Evolutionary conservation across 23 tunicate genomes (phyloP).

Genomic region (Phallusia fumigata): DNA sequence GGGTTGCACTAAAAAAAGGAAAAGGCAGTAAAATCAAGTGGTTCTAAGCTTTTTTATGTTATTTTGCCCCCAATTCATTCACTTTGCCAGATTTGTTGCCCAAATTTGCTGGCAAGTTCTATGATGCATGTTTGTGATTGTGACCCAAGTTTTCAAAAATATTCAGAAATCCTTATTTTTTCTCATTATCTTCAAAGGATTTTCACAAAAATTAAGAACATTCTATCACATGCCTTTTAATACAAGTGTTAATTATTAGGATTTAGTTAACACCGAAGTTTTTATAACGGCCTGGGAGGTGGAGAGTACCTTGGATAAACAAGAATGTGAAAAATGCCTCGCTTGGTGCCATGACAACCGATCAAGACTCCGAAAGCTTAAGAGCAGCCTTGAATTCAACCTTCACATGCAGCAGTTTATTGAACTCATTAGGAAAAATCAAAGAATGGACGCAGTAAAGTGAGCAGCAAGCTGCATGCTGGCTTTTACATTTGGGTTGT

Average conservation of each 20-base stretch:
- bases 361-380: slow-evolving; percentile 78
- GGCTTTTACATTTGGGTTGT: not conserved
- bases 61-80: no score
- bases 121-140: no score
- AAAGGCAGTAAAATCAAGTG: no score
- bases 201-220: no score
- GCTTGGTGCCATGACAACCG: slow-evolving; percentile 94
- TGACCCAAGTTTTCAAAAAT: no score
- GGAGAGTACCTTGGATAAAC: slow-evolving; percentile 60
- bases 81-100: no score
- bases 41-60: no score
- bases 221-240: no score
- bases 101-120: no score
- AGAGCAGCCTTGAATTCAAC: slow-evolving; percentile 72
- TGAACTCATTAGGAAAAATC: slow-evolving; percentile 72
- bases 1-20: no score
- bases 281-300: slow-evolving; percentile 94
- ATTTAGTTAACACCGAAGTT: slow-evolving; percentile 88
- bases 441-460: slow-evolving; percentile 76
- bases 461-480: slow-evolving; percentile 7
- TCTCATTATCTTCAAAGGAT: no score
- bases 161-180: no score
- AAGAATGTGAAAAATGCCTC: slow-evolving; percentile 54
- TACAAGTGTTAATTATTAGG: slow-evolving; percentile 46
- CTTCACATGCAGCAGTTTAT: slow-evolving; percentile 85